Evolutionary conservation across 2,113 vertebrate genomes (phyloP).

Genomic region (Gallinago undulata): DNA sequence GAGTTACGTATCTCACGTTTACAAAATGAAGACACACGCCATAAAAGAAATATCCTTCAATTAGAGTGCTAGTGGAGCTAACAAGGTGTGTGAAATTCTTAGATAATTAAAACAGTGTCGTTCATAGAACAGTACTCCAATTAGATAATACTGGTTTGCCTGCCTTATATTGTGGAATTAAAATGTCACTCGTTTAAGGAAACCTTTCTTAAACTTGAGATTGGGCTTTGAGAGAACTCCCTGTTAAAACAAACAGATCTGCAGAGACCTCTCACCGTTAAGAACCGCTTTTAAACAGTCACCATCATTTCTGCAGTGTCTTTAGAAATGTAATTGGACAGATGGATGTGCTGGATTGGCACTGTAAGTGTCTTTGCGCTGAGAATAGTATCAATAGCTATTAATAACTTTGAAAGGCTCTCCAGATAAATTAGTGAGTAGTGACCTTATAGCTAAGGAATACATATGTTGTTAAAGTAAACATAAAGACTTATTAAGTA

Average conservation of each 20-base stretch:
- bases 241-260: background rate
- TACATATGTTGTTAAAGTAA: background rate
- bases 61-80: background rate
- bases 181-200: background rate
- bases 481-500: background rate
- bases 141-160: background rate
- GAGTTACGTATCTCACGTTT: background rate
- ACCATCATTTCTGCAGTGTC: constrained; percentile 24
- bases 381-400: constrained; percentile 71
- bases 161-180: background rate
- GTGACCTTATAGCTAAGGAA: constrained; percentile 6
- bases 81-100: background rate
- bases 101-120: background rate
- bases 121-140: background rate
- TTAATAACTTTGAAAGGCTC: constrained; percentile 68
- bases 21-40: background rate
- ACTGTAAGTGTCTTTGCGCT: constrained; percentile 69
- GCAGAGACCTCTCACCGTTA: background rate
- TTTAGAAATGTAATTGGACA: constrained; percentile 57
- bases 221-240: background rate
- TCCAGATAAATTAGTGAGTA: constrained; percentile 60
- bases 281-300: background rate
- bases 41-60: background rate
- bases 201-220: background rate
- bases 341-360: constrained; percentile 68